Conservation (phyloP, 92 coral and sea anemone species). For the Chrysogorgia sp. region DNA sequence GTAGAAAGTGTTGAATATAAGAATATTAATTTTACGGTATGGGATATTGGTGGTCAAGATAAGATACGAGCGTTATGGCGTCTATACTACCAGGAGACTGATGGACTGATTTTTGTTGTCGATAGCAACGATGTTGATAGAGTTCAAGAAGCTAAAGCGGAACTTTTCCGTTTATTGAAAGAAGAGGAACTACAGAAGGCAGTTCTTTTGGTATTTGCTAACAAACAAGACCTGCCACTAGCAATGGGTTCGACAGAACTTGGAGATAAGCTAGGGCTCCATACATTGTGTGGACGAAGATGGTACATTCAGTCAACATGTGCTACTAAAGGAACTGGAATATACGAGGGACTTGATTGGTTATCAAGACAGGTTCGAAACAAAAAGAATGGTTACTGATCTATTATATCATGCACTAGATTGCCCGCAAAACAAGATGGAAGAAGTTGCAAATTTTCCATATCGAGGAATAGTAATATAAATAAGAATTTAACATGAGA, state of each 20-base stretch:
- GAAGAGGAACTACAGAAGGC: conserved; percentile 95
- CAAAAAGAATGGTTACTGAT: conserved; percentile 31
- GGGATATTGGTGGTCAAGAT: conserved; percentile 99
- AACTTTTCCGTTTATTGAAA: conserved; percentile 77
- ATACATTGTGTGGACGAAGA: conserved; percentile 77
- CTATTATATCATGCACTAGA: not conserved
- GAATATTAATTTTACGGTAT: conserved; percentile 93
- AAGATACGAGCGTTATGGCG: conserved; percentile 96
- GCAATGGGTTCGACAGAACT: conserved; percentile 86
- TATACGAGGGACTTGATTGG: conserved; percentile 97
- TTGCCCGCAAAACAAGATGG: not conserved
- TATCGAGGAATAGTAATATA: too few relatives aligned
- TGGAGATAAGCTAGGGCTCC: conserved; percentile 84
- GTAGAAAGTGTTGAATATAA: conserved; percentile 98
- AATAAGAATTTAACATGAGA: too few relatives aligned
- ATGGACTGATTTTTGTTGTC: conserved; percentile 92
- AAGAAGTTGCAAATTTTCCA: too few relatives aligned
- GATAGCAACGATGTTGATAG: conserved; percentile 94
- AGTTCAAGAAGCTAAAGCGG: conserved; percentile 85
- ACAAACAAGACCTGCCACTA: conserved; percentile 89
- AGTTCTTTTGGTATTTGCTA: conserved; percentile 90
- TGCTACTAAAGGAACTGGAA: conserved; percentile 91
- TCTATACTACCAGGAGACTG: conserved; percentile 93
- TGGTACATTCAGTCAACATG: conserved; percentile 97
- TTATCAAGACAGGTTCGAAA: conserved; percentile 83